Base-by-base conservation (phyloP, 2,888 invertebrate species). In the Chouioia cunea region DNA sequence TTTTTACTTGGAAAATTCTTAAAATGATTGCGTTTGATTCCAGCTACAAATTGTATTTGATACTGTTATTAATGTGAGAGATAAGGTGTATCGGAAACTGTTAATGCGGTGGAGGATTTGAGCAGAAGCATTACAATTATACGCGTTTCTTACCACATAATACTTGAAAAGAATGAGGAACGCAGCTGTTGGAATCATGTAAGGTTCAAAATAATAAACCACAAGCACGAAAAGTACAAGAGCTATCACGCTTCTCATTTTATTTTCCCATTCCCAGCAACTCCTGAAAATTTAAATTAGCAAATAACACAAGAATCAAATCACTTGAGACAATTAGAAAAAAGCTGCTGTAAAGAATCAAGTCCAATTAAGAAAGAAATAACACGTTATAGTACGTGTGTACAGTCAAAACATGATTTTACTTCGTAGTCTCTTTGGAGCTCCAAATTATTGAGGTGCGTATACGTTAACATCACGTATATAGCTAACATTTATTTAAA, bases 211-310 rank as follows among this genome's bases (percentile, higher is more conserved):
- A 86, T 95, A 96, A 85, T 97, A 96, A 79, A 97, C 97, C 66
- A 94, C 91, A 0, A 96, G 87, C 64, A 99, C 89, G 90, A 97
- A 99, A 16, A 93, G 87, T 20, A 94, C 86, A 60, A 99, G 90
- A 0, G 97, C 96, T 52, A 93, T 86, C 77, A 94, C 90, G 76
- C 96, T 97, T 76, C 95, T 89, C 48, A 94, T 84, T 65, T 93
- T 93, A 4, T 94, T 97, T 82, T 99, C 97, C 99, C 99, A 99
- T 86, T 97, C 95, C 83, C 97, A 97, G 85, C 97, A 97, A 85
- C 96, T 96, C 88, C 95, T 95, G 85, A 10, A 86, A 75, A 63
- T 60, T 4, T 36, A 59, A 63, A 56, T 54, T 44, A 50, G 15
- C 50, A 52, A 70, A 48, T 52, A 65, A 53, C 50, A 48, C 46